A percentile compares a stretch with the other conserved stretches of the same genome.
Evolutionary conservation across 2,888 invertebrate genomes (phyloP).

Genomic region (Eupithecia pulchellata): DNA sequence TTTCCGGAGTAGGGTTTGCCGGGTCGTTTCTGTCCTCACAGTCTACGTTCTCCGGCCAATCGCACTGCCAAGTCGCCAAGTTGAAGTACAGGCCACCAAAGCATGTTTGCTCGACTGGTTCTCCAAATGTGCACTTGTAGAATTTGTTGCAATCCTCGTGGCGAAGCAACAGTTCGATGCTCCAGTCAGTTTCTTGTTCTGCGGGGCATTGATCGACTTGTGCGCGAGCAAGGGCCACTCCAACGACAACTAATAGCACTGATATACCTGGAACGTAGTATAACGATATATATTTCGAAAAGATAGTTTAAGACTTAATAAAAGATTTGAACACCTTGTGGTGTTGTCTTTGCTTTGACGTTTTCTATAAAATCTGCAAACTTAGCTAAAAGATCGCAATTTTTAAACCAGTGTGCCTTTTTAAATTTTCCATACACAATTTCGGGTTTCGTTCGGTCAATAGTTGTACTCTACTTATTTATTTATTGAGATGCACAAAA

Average conservation of each 20-base stretch:
- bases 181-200: constrained; percentile 64
- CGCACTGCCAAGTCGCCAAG: constrained; percentile 82
- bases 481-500: no score
- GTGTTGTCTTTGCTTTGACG: neutral
- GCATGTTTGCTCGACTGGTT: constrained; percentile 85
- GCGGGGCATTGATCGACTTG: constrained; percentile 61
- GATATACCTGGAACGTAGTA: constrained; percentile 50
- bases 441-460: no score
- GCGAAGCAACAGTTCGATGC: constrained; percentile 81
- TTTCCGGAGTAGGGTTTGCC: constrained; percentile 26
- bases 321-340: neutral
- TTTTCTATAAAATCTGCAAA: neutral
- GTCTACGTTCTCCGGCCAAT: constrained; percentile 86
- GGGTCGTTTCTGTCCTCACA: constrained; percentile 77
- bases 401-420: no score
- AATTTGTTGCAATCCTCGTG: constrained; percentile 86
- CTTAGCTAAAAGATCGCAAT: neutral
- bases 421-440: no score
- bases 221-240: constrained; percentile 51
- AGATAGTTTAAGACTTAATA: no score
- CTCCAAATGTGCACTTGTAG: constrained; percentile 88
- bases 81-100: constrained; percentile 85
- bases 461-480: no score
- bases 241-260: constrained; percentile 50
- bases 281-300: neutral